Conservation (phyloP, 2,113 vertebrate genomes). For the Peucedramus taeniatus region DNA sequence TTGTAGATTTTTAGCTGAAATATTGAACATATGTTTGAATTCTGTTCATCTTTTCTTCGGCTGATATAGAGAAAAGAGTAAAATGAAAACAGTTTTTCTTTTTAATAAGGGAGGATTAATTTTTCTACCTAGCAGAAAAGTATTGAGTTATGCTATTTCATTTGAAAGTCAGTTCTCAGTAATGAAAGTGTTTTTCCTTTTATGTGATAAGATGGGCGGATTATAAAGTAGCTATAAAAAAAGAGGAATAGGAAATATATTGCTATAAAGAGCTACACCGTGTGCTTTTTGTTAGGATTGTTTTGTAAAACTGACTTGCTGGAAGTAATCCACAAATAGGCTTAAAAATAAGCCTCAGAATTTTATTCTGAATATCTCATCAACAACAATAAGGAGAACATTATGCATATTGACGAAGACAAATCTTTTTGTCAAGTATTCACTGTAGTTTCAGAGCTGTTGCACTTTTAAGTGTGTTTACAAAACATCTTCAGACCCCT, state of each 20-base stretch:
- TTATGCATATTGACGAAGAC: neutral
- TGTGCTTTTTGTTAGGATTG: slow-evolving; percentile 25
- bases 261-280: neutral
- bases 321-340: slow-evolving; percentile 51
- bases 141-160: neutral
- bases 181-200: slow-evolving; percentile 22
- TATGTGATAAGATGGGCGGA: neutral
- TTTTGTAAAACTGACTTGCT: slow-evolving; percentile 8
- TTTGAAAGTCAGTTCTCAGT: neutral
- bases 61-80: neutral
- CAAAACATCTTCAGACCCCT: neutral
- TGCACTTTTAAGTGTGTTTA: neutral
- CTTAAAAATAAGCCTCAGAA: slow-evolving; percentile 53
- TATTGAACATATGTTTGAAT: neutral
- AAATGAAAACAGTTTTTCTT: slow-evolving; percentile 5
- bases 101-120: neutral
- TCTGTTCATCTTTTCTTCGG: slow-evolving; percentile 7
- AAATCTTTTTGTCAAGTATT: neutral
- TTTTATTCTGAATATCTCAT: slow-evolving; percentile 29
- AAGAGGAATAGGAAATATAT: slow-evolving; percentile 2
- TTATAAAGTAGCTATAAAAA: neutral
- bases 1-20: neutral
- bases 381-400: slow-evolving; percentile 18
- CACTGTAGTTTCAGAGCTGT: neutral
- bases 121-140: neutral